Percentiles rank a stretch among this genome's conserved stretches.
Evolutionary conservation across 2,888 invertebrate genomes (phyloP).

Genomic region (Cataglyphis livida): DNA sequence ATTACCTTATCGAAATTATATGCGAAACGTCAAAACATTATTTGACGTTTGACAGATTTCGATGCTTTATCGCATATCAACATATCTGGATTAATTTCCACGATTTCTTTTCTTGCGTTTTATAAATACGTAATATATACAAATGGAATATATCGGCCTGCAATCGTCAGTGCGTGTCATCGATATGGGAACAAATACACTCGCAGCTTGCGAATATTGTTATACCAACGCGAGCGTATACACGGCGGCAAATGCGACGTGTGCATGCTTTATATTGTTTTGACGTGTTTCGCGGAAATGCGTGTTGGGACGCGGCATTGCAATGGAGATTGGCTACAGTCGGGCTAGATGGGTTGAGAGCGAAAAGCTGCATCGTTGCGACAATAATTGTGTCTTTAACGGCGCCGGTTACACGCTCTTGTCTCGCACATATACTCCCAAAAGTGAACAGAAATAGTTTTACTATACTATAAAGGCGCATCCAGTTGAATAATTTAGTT

Average conservation of each 20-base stretch:
- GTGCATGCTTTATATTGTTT: constrained; percentile 43
- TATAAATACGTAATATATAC: neutral
- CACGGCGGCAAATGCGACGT: constrained; percentile 1
- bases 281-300: constrained; percentile 42
- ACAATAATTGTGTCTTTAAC: constrained; percentile 49
- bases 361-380: constrained; percentile 25
- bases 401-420: neutral
- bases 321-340: constrained; percentile 40
- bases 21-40: neutral
- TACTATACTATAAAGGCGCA: neutral
- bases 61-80: neutral
- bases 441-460: constrained; percentile 12
- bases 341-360: neutral
- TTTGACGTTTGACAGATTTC: neutral
- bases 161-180: constrained; percentile 1
- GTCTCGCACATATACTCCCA: neutral
- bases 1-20: neutral
- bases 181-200: neutral
- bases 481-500: constrained; percentile 5
- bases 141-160: neutral
- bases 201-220: neutral
- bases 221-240: neutral
- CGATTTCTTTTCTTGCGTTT: constrained; percentile 13
- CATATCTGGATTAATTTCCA: neutral
- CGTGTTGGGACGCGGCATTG: constrained; percentile 1